phyloP scores from a whole-genome alignment of 2,888 invertebrate species.

The Meandrusa payeni region DNA sequence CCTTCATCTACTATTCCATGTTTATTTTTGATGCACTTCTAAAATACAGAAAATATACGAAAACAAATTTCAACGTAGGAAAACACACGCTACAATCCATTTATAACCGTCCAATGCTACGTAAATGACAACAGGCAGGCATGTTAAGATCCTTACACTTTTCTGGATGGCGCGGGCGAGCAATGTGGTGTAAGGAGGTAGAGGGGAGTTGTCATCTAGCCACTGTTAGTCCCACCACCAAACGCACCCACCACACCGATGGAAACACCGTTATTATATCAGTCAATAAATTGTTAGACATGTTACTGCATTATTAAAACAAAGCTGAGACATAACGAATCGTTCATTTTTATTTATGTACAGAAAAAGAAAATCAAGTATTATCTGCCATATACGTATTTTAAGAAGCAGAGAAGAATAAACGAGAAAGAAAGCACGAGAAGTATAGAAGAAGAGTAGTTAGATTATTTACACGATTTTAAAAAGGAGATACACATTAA shows the following conservation, averaged over 20 bases:
- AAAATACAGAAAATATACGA: no score
- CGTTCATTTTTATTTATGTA: not conserved
- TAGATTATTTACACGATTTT: conserved; percentile 36
- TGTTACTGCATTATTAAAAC: conserved; percentile 4
- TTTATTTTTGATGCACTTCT: no score
- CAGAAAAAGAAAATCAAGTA: not conserved
- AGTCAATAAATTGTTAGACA: conserved; percentile 30
- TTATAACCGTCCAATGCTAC: conserved; percentile 23
- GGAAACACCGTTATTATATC: conserved; percentile 56
- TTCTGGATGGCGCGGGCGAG: conserved; percentile 85
- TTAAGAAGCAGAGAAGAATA: conserved; percentile 9
- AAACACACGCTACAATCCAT: conserved; percentile 3
- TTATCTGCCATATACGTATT: not conserved
- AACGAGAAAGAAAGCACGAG: conserved; percentile 7
- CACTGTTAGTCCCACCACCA: conserved; percentile 81
- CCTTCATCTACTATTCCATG: no score
- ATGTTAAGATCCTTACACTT: conserved; percentile 83
- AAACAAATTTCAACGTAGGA: no score
- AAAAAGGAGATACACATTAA: conserved; percentile 56
- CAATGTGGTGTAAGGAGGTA: conserved; percentile 85
- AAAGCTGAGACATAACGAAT: conserved; percentile 8
- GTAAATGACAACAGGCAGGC: conserved; percentile 41
- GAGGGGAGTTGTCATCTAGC: conserved; percentile 88
- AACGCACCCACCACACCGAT: conserved; percentile 52
- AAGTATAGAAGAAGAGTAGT: conserved; percentile 15